Conservation (phyloP, 2,797 vertebrate species). For the Melanogrammus aeglefinus region DNA sequence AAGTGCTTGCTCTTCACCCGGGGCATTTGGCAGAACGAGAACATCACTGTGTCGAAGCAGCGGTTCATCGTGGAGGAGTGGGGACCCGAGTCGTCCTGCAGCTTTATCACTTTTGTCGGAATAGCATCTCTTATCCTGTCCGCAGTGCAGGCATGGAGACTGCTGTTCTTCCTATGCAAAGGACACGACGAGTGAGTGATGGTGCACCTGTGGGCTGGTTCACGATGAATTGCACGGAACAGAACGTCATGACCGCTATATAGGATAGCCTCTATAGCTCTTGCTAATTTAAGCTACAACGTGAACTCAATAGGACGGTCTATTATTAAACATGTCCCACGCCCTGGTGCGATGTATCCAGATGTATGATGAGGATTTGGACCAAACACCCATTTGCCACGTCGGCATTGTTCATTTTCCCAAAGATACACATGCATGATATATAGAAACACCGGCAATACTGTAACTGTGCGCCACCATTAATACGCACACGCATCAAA, state of each 20-base stretch:
- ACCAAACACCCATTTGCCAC: background rate
- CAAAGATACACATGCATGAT: too few species aligned
- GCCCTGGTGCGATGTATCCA: background rate
- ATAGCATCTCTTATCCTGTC: slow-evolving; percentile 89
- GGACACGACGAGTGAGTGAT: slow-evolving; percentile 94
- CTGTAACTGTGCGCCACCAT: slow-evolving; percentile 4
- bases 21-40: slow-evolving; percentile 97
- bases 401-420: too few species aligned
- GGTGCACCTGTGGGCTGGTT: slow-evolving; percentile 1
- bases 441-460: background rate
- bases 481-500: slow-evolving; percentile 10
- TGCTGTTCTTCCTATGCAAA: slow-evolving; percentile 93
- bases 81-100: slow-evolving; percentile 91
- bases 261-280: background rate
- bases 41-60: slow-evolving; percentile 90
- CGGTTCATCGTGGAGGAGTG: slow-evolving; percentile 96
- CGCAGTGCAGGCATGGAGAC: slow-evolving; percentile 91
- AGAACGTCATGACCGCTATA: too few species aligned
- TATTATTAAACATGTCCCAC: background rate
- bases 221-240: background rate
- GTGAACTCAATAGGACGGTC: background rate
- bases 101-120: slow-evolving; percentile 89
- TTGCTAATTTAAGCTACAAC: background rate
- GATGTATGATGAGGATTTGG: background rate
- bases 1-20: slow-evolving; percentile 93